Conservation (phyloP, 92 coral and sea anemone genomes). For the Epizoanthus scotinus region DNA sequence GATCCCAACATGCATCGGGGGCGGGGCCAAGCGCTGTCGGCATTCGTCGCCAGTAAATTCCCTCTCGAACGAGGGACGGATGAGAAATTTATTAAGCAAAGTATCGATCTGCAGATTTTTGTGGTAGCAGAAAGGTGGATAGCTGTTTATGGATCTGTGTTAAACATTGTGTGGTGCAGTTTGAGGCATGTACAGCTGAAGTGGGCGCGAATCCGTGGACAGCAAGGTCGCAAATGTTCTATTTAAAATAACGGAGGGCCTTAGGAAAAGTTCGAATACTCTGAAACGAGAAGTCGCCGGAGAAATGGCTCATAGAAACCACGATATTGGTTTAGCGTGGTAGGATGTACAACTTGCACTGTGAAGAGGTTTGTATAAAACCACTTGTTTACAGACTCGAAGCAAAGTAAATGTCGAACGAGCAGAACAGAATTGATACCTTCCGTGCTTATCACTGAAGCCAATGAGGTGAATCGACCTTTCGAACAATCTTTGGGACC, state of each 20-base stretch:
- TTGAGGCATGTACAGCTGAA: slow-evolving; percentile 1
- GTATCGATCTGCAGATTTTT: slow-evolving; percentile 24
- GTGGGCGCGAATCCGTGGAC: slow-evolving; percentile 23
- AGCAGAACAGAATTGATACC: slow-evolving; percentile 20
- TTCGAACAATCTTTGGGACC: slow-evolving; percentile 4
- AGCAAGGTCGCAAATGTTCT: slow-evolving; percentile 19
- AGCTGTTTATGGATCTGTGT: slow-evolving; percentile 17
- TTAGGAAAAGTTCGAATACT: slow-evolving; percentile 5
- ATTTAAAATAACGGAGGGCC: not conserved
- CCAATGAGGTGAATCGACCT: slow-evolving; percentile 46
- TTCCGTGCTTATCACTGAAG: slow-evolving; percentile 25
- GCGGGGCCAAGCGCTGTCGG: slow-evolving; percentile 20
- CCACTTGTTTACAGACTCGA: not conserved
- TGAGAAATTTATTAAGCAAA: slow-evolving; percentile 4
- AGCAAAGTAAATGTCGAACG: slow-evolving; percentile 5
- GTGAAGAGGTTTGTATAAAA: slow-evolving; percentile 38
- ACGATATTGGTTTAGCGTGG: slow-evolving; percentile 32
- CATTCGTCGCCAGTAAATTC: slow-evolving; percentile 29
- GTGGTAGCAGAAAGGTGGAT: slow-evolving; percentile 24
- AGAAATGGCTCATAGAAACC: slow-evolving; percentile 14
- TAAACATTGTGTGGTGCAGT: slow-evolving; percentile 12
- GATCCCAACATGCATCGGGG: slow-evolving; percentile 35
- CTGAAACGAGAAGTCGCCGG: not conserved
- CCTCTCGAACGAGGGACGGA: slow-evolving; percentile 14
- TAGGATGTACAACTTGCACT: slow-evolving; percentile 41